phyloP scores from a whole-genome alignment of 2,797 vertebrate genomes.

The Astyanax mexicanus region DNA sequence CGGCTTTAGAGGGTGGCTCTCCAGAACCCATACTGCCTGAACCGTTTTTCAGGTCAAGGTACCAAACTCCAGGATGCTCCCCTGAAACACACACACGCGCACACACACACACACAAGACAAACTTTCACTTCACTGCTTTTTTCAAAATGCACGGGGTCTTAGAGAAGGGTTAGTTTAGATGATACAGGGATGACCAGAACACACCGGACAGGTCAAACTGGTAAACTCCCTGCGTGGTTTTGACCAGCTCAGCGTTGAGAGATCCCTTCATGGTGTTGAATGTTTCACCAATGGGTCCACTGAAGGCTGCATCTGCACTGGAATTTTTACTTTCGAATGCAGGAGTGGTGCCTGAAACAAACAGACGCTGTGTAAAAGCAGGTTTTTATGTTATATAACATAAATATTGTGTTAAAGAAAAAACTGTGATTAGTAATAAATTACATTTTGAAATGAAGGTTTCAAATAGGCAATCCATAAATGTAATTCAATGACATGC shows the following conservation, averaged over 20 bases:
- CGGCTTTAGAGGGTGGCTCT: constrained; percentile 74
- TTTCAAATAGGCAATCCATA: too few species aligned
- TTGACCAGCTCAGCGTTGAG: constrained; percentile 85
- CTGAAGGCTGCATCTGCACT: neutral
- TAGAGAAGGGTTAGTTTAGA: neutral
- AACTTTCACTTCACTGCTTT: too few species aligned
- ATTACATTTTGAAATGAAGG: too few species aligned
- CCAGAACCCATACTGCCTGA: constrained; percentile 80
- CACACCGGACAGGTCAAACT: constrained; percentile 89
- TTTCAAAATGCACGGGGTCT: neutral
- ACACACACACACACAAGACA: constrained; percentile 1
- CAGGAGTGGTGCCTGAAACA: constrained; percentile 72
- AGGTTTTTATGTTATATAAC: neutral
- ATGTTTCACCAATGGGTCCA: constrained; percentile 82
- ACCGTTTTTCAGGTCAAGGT: constrained; percentile 87
- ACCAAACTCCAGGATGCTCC: constrained; percentile 85
- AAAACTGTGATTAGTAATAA: too few species aligned
- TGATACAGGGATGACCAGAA: neutral
- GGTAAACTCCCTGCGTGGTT: constrained; percentile 85
- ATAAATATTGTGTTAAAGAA: too few species aligned
- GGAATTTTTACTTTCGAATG: constrained; percentile 67
- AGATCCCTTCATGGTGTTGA: constrained; percentile 78
- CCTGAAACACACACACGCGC: constrained; percentile 73
- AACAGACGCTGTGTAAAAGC: neutral
- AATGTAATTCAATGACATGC: too few species aligned